Conservation (phyloP, 2,888 invertebrate species). For the Caenorhabditis wallacei region DNA sequence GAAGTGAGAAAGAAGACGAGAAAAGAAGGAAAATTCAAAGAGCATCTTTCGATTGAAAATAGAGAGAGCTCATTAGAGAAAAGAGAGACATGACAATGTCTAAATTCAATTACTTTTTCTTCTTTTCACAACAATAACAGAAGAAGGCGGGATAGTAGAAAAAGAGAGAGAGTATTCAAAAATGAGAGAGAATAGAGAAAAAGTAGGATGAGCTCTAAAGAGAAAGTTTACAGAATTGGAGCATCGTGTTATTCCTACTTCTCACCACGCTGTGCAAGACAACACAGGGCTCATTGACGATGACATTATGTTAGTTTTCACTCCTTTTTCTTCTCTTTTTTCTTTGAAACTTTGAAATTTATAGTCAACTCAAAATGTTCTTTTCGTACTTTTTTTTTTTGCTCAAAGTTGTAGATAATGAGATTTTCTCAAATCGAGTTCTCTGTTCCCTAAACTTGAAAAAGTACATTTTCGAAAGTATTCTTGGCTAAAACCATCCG, state of each 20-base stretch:
- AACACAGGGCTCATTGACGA: slow-evolving; percentile 76
- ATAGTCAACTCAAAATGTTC: neutral
- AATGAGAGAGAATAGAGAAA: neutral
- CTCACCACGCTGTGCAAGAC: slow-evolving; percentile 40
- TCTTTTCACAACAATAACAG: slow-evolving; percentile 50
- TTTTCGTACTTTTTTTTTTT: neutral
- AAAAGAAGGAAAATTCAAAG: slow-evolving; percentile 18
- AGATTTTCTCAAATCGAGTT: neutral
- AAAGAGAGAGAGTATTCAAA: neutral
- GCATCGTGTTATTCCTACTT: slow-evolving; percentile 52
- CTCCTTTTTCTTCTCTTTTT: neutral
- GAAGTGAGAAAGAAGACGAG: neutral
- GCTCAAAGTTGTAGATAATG: too few species aligned
- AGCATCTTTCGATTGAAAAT: slow-evolving; percentile 34
- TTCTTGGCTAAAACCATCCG: slow-evolving; percentile 36
- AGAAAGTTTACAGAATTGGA: slow-evolving; percentile 55
- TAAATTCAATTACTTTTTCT: slow-evolving; percentile 61
- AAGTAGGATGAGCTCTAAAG: slow-evolving; percentile 4
- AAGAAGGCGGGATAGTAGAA: slow-evolving; percentile 4
- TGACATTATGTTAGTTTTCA: slow-evolving; percentile 74
- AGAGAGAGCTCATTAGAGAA: slow-evolving; percentile 53
- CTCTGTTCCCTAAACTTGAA: neutral
- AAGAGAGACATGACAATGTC: slow-evolving; percentile 19
- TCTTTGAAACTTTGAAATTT: neutral
- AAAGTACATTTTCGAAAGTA: slow-evolving; percentile 12